A percentile compares a stretch with the other conserved stretches of the same genome.
Conservation (phyloP, 2,113 vertebrate genomes). For the Indicator indicator region DNA sequence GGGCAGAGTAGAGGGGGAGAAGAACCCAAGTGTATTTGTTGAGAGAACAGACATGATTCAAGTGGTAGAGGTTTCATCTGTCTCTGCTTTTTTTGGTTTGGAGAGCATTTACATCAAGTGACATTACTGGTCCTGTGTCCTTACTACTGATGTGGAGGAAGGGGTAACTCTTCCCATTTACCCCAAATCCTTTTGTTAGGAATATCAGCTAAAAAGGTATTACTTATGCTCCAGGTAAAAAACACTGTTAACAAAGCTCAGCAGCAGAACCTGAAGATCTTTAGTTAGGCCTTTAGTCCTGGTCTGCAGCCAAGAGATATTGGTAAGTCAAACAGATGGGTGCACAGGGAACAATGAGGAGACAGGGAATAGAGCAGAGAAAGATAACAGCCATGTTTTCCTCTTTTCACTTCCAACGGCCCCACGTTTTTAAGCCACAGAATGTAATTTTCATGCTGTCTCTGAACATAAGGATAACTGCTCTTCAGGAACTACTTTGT, state of each 20-base stretch:
- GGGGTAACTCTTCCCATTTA: not conserved
- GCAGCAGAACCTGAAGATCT: not conserved
- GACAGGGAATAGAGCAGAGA: not conserved
- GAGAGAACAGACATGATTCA: not conserved
- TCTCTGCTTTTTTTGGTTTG: not conserved
- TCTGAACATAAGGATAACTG: constrained; percentile 55
- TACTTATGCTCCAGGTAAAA: not conserved
- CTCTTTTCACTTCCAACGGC: not conserved
- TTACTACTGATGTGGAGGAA: not conserved
- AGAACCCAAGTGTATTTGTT: not conserved
- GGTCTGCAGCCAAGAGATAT: not conserved
- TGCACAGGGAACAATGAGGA: not conserved
- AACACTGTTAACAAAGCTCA: not conserved
- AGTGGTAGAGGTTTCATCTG: not conserved
- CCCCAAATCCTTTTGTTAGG: not conserved
- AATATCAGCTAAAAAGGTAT: not conserved
- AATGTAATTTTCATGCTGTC: constrained; percentile 39
- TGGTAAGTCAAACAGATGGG: not conserved
- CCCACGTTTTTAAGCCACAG: constrained; percentile 8
- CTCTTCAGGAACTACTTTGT: constrained; percentile 31
- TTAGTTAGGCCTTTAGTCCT: not conserved
- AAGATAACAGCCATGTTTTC: not conserved
- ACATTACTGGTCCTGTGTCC: not conserved
- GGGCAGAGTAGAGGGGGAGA: too few relatives aligned
- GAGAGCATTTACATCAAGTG: not conserved